Percentiles rank a stretch among this genome's conserved stretches.
Conservation (phyloP, 2,888 invertebrate species). For the Oligia strigilis region DNA sequence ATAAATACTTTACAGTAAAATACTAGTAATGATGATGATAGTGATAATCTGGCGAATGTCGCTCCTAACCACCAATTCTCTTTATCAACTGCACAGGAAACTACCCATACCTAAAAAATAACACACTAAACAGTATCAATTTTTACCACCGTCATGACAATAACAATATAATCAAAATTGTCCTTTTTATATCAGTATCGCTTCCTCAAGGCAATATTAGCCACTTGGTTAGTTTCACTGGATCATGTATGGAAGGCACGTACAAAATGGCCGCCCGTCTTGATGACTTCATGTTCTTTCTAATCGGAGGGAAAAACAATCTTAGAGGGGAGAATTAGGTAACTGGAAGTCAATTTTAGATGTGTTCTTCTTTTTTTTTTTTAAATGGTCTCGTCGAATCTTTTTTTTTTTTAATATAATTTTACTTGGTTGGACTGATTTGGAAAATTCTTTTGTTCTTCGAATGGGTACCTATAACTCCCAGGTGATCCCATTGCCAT, state of each 20-base stretch:
- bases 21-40: no score
- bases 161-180: conserved; percentile 64
- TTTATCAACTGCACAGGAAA: background rate
- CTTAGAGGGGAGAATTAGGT: conserved; percentile 50
- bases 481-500: no score
- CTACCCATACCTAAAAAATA: conserved; percentile 19
- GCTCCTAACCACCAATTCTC: background rate
- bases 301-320: conserved; percentile 74
- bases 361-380: background rate
- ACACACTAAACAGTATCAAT: conserved; percentile 53
- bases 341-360: conserved; percentile 17
- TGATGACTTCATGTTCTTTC: conserved; percentile 76
- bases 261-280: conserved; percentile 66
- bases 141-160: conserved; percentile 54
- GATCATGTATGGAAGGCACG: conserved; percentile 73
- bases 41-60: no score
- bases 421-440: no score
- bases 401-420: no score
- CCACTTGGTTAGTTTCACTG: conserved; percentile 52
- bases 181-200: conserved; percentile 62
- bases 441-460: no score
- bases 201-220: conserved; percentile 58
- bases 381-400: no score
- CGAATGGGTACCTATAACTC: no score
- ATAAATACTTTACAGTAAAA: no score